Evolutionary conservation across 2,797 vertebrate genomes (phyloP).

Genomic region (Takifugu rubripes): DNA sequence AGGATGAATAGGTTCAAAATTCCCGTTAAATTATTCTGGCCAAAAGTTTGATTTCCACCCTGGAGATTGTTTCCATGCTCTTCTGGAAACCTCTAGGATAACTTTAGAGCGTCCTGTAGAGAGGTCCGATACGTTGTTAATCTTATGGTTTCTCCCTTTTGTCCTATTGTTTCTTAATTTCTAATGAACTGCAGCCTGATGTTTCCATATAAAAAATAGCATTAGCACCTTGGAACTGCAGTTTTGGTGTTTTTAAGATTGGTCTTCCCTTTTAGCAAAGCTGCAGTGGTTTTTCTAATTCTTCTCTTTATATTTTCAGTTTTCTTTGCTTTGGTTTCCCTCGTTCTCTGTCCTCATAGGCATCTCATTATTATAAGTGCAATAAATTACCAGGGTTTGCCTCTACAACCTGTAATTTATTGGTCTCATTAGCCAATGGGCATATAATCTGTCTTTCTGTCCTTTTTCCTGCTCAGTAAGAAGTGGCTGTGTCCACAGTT

Average conservation of each 20-base stretch:
- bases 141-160: slow-evolving; percentile 12
- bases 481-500: slow-evolving; percentile 77
- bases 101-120: slow-evolving; percentile 7
- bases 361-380: slow-evolving; percentile 84
- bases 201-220: slow-evolving; percentile 11
- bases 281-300: slow-evolving; percentile 58
- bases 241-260: slow-evolving; percentile 26
- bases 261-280: slow-evolving; percentile 87
- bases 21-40: slow-evolving; percentile 18
- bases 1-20: slow-evolving; percentile 69
- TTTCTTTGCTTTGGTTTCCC: not conserved
- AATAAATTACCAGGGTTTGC: slow-evolving; percentile 93
- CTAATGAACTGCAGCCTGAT: slow-evolving; percentile 8
- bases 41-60: slow-evolving; percentile 16
- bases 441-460: slow-evolving; percentile 85
- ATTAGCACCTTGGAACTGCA: slow-evolving; percentile 9
- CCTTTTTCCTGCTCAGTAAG: slow-evolving; percentile 53
- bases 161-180: slow-evolving; percentile 11
- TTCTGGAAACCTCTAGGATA: slow-evolving; percentile 11
- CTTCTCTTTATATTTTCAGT: slow-evolving; percentile 64
- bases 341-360: slow-evolving; percentile 70
- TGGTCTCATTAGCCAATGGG: slow-evolving; percentile 89
- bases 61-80: not conserved
- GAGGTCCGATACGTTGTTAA: slow-evolving; percentile 7
- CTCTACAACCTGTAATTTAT: slow-evolving; percentile 92